Conservation (phyloP, 2,797 vertebrate genomes). For the Hydrolagus colliei region DNA sequence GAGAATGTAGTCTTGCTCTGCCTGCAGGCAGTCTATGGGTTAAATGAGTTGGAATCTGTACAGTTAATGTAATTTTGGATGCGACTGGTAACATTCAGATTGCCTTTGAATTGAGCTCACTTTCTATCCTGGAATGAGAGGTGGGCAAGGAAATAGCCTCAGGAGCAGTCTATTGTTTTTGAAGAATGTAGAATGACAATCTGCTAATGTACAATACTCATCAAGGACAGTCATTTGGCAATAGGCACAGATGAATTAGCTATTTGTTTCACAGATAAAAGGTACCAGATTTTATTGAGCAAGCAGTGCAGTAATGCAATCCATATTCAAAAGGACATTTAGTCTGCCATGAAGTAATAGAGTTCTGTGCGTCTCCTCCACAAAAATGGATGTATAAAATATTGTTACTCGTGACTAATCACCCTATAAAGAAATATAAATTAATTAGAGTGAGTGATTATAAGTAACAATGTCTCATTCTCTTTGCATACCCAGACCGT, state of each 20-base stretch:
- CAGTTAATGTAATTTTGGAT: background rate
- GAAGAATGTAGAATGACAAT: conserved; percentile 19
- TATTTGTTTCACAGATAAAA: conserved; percentile 9
- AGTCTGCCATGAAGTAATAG: conserved; percentile 10
- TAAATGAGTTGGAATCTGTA: background rate
- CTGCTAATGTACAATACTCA: conserved; percentile 2
- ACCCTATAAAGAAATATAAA: conserved; percentile 27
- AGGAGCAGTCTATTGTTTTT: background rate
- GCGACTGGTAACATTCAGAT: conserved; percentile 2
- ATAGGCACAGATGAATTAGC: conserved; percentile 2
- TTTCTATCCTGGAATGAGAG: background rate
- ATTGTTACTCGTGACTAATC: conserved; percentile 22
- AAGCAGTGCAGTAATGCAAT: conserved; percentile 5
- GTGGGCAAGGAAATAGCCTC: conserved; percentile 13
- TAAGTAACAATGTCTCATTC: conserved; percentile 19
- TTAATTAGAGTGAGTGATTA: background rate
- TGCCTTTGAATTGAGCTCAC: background rate
- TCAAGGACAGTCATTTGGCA: conserved; percentile 17
- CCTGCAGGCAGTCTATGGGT: no score
- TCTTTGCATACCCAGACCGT: background rate
- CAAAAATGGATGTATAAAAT: background rate
- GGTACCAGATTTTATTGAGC: conserved; percentile 11
- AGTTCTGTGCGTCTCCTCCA: background rate
- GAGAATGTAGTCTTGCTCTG: no score
- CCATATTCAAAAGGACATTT: conserved; percentile 24